These are phyloP conservation scores for Esox masquinongy DNA, from an alignment of 2,797 vertebrate genomes.

Conservation along the genomic window DNA sequence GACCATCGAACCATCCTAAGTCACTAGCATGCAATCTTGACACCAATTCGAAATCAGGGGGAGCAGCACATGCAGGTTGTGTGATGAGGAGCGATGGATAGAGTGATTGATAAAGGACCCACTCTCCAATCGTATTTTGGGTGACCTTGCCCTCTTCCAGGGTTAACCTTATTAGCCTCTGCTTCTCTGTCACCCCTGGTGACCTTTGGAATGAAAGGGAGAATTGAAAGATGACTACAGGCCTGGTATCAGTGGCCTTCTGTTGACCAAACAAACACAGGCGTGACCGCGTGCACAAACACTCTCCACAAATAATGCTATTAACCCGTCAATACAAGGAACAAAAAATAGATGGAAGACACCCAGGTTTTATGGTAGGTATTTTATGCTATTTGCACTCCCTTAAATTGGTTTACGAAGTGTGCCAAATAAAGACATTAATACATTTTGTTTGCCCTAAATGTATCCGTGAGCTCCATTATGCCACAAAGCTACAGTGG, in stretches of 20 bases:
- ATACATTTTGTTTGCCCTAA: too few species aligned
- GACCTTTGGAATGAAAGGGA: slow-evolving; percentile 78
- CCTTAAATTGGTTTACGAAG: slow-evolving; percentile 2
- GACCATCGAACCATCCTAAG: background rate
- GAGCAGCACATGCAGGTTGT: background rate
- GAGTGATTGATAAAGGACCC: slow-evolving; percentile 25
- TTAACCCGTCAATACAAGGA: slow-evolving; percentile 16
- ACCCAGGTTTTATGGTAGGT: background rate
- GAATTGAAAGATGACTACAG: slow-evolving; percentile 82
- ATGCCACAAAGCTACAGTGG: too few species aligned
- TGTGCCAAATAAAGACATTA: background rate
- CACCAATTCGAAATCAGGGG: background rate
- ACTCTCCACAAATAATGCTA: slow-evolving; percentile 10
- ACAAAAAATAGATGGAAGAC: background rate
- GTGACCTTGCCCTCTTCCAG: slow-evolving; percentile 75
- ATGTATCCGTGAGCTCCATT: too few species aligned
- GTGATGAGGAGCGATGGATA: background rate
- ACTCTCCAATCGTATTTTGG: slow-evolving; percentile 70
- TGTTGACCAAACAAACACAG: slow-evolving; percentile 68
- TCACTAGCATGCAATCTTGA: background rate
- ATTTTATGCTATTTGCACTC: background rate
- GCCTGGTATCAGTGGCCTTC: slow-evolving; percentile 74
- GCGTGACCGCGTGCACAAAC: slow-evolving; percentile 39
- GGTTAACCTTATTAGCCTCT: slow-evolving; percentile 83
- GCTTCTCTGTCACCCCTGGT: slow-evolving; percentile 77